Base-by-base conservation (phyloP, 92 coral and sea anemone species). In the Diadumene lineata region DNA sequence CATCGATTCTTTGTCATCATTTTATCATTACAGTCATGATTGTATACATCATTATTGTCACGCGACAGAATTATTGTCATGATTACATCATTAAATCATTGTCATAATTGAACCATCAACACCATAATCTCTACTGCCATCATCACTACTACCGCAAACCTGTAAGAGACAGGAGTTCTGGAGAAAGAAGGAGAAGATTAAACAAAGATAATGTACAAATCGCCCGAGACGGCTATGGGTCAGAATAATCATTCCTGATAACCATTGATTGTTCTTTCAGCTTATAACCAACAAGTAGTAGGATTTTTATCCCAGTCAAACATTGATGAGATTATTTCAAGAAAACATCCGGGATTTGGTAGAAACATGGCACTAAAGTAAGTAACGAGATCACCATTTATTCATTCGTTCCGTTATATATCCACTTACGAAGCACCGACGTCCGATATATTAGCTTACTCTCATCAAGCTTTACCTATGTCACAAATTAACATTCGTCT, bases 231-330 rank as follows among this genome's bases (percentile, higher is more conserved):
- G n/a, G n/a, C n/a, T n/a, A n/a, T n/a, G n/a, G n/a, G n/a, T n/a
- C n/a, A n/a, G n/a, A n/a, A n/a, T n/a, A n/a, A n/a, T n/a, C n/a
- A n/a, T n/a, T n/a, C n/a, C 48, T 38, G 13, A 38, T 38, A 38
- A 38, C 13, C 48, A 13, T 38, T 38, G 6, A 6, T 38, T 13
- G 48, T 38, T 4, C 19, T 53, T 53, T 53, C 74, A 94, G 98
- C 92, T 11, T 94, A 94, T 80, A 92, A 91, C 76, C 97, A 94
- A 50, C 98, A 94, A 79, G 90, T 94, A 10, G 87, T 94, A 11
- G 98, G 93, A 43, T 94, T 88, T 55, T 74, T 94, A 68, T 87
- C 92, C 25, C 98, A 92, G 64, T 81, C 97, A 26, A 86, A 86
- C 70, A 84, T 94, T 57, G 97, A 94, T 27, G 90, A 80, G 19